phyloP scores from a whole-genome alignment of 2,888 invertebrate species.

The Tholera decimalis region DNA sequence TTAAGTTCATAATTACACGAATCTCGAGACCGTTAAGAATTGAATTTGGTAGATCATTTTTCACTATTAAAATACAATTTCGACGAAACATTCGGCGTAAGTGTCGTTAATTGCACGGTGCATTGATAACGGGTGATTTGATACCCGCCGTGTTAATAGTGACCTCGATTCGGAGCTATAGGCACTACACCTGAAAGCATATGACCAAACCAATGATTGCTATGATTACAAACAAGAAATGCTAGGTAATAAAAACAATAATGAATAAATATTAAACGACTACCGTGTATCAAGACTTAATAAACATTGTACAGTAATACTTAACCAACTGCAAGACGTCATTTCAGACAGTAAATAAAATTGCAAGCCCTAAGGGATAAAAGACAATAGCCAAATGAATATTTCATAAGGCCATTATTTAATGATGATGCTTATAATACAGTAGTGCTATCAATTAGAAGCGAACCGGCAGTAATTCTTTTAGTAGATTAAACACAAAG shows the following conservation, averaged over 20 bases:
- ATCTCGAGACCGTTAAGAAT: slow-evolving; percentile 77
- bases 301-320: slow-evolving; percentile 59
- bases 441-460: slow-evolving; percentile 80
- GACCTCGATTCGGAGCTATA: slow-evolving; percentile 56
- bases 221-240: slow-evolving; percentile 51
- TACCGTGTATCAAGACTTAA: slow-evolving; percentile 55
- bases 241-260: slow-evolving; percentile 56
- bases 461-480: slow-evolving; percentile 76
- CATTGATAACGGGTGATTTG: slow-evolving; percentile 80
- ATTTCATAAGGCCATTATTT: slow-evolving; percentile 80
- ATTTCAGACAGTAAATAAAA: slow-evolving; percentile 65
- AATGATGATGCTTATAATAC: slow-evolving; percentile 78
- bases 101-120: slow-evolving; percentile 77
- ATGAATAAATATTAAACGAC: slow-evolving; percentile 50
- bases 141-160: slow-evolving; percentile 69
- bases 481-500: slow-evolving; percentile 71
- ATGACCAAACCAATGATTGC: slow-evolving; percentile 52
- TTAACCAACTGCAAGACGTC: slow-evolving; percentile 59
- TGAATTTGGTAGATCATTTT: slow-evolving; percentile 78
- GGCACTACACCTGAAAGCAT: slow-evolving; percentile 54
- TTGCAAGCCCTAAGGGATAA: slow-evolving; percentile 61
- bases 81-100: slow-evolving; percentile 75
- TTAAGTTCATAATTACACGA: slow-evolving; percentile 82
- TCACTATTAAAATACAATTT: slow-evolving; percentile 82
- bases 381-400: slow-evolving; percentile 79